These are phyloP conservation scores for Drosophila subpulchrella DNA, from an alignment of 1,140 invertebrate species.

Conservation along the genomic window DNA sequence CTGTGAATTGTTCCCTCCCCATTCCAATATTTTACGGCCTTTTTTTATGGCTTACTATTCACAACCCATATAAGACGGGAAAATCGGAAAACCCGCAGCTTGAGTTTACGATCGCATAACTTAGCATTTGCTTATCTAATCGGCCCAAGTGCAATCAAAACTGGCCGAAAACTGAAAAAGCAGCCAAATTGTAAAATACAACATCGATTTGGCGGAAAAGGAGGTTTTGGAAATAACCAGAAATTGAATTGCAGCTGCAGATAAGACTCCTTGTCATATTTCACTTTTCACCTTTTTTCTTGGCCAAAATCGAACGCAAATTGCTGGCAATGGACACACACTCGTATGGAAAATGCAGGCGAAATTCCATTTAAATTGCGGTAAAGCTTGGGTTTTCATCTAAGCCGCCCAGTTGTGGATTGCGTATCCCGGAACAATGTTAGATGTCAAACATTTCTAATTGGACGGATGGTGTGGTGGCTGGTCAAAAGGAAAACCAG, in stretches of 20 bases:
- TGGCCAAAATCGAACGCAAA: constrained; percentile 40
- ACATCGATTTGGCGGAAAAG: constrained; percentile 7
- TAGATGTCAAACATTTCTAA: constrained; percentile 54
- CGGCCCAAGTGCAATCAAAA: constrained; percentile 47
- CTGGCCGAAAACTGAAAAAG: constrained; percentile 17
- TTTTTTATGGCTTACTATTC: constrained; percentile 9
- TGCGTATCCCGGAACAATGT: constrained; percentile 49
- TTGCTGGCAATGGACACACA: constrained; percentile 9
- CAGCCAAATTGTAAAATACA: constrained; percentile 20
- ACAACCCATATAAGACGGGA: background rate
- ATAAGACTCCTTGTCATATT: constrained; percentile 24
- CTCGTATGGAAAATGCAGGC: constrained; percentile 4
- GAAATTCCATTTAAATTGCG: constrained; percentile 18
- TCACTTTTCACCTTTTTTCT: constrained; percentile 35
- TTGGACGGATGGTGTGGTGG: constrained; percentile 8
- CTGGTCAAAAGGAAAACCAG: constrained; percentile 15
- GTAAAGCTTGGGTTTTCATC: constrained; percentile 18
- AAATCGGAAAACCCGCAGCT: constrained; percentile 23
- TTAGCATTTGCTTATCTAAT: constrained; percentile 54
- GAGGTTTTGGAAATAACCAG: constrained; percentile 18
- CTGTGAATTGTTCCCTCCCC: constrained; percentile 4
- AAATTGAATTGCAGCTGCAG: constrained; percentile 42
- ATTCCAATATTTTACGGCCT: background rate
- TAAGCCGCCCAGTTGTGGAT: constrained; percentile 24
- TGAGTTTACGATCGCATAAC: constrained; percentile 44